Base-by-base conservation (phyloP, 2,113 vertebrate species). In the Pituophis catenifer region DNA sequence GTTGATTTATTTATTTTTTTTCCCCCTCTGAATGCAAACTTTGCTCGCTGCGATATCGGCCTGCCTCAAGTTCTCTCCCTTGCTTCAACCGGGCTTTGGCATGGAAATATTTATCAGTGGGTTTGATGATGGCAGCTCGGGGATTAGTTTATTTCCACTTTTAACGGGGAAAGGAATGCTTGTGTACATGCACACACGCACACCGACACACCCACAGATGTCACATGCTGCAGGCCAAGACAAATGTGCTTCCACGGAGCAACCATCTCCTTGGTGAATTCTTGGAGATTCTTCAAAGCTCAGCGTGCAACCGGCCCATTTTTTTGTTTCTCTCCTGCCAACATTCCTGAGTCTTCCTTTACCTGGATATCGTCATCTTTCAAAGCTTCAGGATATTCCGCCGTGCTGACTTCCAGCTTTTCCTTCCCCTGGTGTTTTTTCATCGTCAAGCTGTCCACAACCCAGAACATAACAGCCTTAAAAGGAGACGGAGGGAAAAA, bases 381-480 rank as follows among this genome's bases (percentile, higher is more conserved):
- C n/a, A 89, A 58, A 93, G 93, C 86, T 0, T 7, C 94, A 91
- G 95, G 86, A 26, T 95, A 65, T 93, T 98, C 97, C 3, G 29
- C 94, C 62, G 95, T 96, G 95, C 3, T 95, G 90, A 93, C 38
- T 75, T 96, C 94, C 1, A 97, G 92, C 48, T 94, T 96, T 38
- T 97, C 97, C 94, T 96, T 96, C 88, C 95, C 97, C 96, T 98
- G 98, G 52, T 97, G 93, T 91, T 98, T 98, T 96, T 97, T 98
- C 98, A 98, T 98, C 95, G 96, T 98, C 96, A 98, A 96, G 88
- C 98, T 98, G 97, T 98, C 98, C 90, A 98, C 97, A 96, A 98
- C 97, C 98, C 98, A 98, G 97, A 98, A 98, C 98, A 98, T 98
- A 94, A 98, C 94, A 59, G 97, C 97, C 98, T 98, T 81, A n/a